phyloP scores from a whole-genome alignment of 2,888 invertebrate species.

The Cybosia mesomella region DNA sequence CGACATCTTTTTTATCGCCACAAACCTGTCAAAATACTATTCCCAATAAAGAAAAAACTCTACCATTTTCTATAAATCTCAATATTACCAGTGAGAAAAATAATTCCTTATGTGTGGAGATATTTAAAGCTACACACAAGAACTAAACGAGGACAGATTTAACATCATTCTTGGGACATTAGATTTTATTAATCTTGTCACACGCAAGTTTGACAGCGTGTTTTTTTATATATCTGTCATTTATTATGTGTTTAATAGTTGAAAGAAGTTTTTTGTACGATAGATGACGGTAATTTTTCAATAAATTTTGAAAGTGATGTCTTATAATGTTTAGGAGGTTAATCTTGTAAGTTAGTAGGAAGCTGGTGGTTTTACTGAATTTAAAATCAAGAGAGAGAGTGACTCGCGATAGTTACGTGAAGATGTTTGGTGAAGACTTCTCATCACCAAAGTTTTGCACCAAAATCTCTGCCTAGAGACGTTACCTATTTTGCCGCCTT shows the following conservation, averaged over 20 bases:
- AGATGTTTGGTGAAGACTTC: neutral
- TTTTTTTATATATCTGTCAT: constrained; percentile 44
- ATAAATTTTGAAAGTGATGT: constrained; percentile 28
- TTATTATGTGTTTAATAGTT: constrained; percentile 45
- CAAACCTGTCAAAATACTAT: constrained; percentile 44
- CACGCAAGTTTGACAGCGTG: constrained; percentile 41
- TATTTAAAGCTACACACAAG: constrained; percentile 34
- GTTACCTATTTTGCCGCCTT: too few species aligned
- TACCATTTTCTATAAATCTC: constrained; percentile 23
- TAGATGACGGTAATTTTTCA: constrained; percentile 39
- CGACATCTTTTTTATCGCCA: constrained; percentile 41
- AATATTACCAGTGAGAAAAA: constrained; percentile 33
- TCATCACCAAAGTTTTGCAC: too few species aligned
- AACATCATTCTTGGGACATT: constrained; percentile 30
- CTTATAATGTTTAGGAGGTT: constrained; percentile 12
- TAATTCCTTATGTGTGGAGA: constrained; percentile 33
- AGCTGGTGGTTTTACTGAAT: neutral
- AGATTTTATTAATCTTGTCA: constrained; percentile 48
- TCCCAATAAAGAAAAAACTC: constrained; percentile 34
- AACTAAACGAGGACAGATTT: constrained; percentile 43
- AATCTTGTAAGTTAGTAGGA: constrained; percentile 9
- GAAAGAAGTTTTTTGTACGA: constrained; percentile 33
- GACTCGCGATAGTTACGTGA: too few species aligned
- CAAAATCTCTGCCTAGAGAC: too few species aligned
- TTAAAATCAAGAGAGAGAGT: neutral